Evolutionary conservation across 2,888 invertebrate genomes (phyloP), one percentile per base, ranked within the genome.

Genomic region (Volucella inanis): DNA sequence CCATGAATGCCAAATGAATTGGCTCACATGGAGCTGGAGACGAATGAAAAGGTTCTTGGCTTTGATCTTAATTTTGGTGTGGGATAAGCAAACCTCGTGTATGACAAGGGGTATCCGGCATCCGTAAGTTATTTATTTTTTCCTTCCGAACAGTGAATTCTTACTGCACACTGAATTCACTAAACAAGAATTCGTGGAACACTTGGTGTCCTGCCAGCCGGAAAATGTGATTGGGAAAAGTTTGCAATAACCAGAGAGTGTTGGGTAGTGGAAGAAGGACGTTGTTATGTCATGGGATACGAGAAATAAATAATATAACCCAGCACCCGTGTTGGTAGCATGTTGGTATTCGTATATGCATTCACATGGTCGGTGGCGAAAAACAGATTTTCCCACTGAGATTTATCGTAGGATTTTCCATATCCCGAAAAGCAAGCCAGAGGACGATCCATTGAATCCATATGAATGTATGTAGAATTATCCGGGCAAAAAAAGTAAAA

Each of bases 191-290:
- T 85, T 62, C 85, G 72, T 55, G 14, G 57, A 77, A 72, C 81
- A 68, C 76, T 85, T 62, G 68, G 72, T 68, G 64, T 72, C 72
- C 85, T 76, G 76, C 85, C 85, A 76, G 67, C 85, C 85, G 76
- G 81, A 85, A 81, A 85, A 85, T 85, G 81, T 81, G 85, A 85
- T 81, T 81, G 85, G 80, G 70, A 83, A 83, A 83, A 83, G 50
- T 79, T 82, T 68, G 72, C 72, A 72, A 52, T 61, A 55, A 61
- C 15, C 31, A 8, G 11, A 14, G 15, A 22, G 52, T 41, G 11
- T 45, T 52, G 47, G 39, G 39, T 22, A 43, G 4, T 57, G 6
- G 31, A 6, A 31, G 31, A 31, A 31, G 31, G 31, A 6, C 6
- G 6, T 0, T 31, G 31, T 31, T 22, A 22, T 22, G 2, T 22